Conservation (phyloP, 2,113 vertebrate genomes). For the Peromyscus maniculatus region DNA sequence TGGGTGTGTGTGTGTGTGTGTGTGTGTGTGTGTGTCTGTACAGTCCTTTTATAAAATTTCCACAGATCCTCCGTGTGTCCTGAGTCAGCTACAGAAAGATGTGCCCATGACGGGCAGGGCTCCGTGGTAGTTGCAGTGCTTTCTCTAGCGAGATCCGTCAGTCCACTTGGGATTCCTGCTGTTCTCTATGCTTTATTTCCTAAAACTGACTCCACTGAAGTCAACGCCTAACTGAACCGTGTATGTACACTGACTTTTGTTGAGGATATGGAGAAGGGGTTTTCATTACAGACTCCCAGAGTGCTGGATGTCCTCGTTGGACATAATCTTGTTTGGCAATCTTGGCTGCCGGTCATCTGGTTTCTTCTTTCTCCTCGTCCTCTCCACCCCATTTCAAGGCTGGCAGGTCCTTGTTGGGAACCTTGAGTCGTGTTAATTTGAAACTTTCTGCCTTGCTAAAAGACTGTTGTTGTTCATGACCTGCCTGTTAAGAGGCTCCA, state of each 20-base stretch:
- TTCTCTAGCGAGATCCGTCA: neutral
- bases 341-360: neutral
- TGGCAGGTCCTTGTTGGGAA: neutral
- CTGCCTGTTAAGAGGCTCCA: neutral
- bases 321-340: neutral
- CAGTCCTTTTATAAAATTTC: neutral
- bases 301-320: neutral
- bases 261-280: neutral
- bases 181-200: neutral
- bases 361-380: neutral
- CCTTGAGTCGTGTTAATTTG: neutral
- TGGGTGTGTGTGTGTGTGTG: neutral
- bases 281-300: neutral
- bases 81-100: neutral
- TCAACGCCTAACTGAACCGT: neutral
- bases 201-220: constrained; percentile 26
- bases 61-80: neutral
- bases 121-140: neutral
- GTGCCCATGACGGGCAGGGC: neutral
- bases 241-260: neutral
- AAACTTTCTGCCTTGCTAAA: constrained; percentile 1
- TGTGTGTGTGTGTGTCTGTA: neutral
- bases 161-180: neutral
- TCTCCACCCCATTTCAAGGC: neutral
- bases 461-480: too few species aligned